A percentile compares a stretch with the other conserved stretches of the same genome.
Conservation (phyloP, 2,797 vertebrate species). For the Paedocypris micromegethes region DNA sequence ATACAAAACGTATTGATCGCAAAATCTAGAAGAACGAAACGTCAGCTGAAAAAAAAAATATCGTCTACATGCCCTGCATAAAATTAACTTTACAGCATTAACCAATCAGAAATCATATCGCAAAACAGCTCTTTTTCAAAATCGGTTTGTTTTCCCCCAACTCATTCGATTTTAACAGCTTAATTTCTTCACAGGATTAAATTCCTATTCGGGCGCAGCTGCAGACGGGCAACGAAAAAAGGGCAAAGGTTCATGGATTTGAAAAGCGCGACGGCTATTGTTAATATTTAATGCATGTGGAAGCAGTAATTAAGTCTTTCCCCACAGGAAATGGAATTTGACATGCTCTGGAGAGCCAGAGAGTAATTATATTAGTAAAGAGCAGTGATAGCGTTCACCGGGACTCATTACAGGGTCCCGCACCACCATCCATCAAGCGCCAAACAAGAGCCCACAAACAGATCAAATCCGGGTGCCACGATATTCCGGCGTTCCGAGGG, state of each 20-base stretch:
- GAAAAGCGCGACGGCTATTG: slow-evolving; percentile 62
- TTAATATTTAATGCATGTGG: slow-evolving; percentile 73
- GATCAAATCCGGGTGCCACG: slow-evolving; percentile 21
- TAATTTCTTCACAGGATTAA: too few relatives aligned
- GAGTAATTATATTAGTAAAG: slow-evolving; percentile 83
- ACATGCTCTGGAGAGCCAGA: slow-evolving; percentile 73
- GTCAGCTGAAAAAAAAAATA: too few relatives aligned
- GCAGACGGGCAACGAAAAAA: slow-evolving; percentile 21
- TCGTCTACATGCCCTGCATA: too few relatives aligned
- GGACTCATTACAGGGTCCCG: slow-evolving; percentile 70
- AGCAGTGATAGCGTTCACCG: slow-evolving; percentile 75
- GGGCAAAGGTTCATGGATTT: slow-evolving; percentile 59
- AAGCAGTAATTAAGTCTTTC: slow-evolving; percentile 70
- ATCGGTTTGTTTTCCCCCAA: too few relatives aligned
- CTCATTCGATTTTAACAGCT: too few relatives aligned
- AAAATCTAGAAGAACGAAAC: too few relatives aligned
- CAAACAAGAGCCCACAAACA: slow-evolving; percentile 59
- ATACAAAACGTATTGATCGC: too few relatives aligned
- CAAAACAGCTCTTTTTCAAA: too few relatives aligned
- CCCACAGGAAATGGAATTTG: slow-evolving; percentile 69
- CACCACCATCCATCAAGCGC: slow-evolving; percentile 49
- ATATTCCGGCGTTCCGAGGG: slow-evolving; percentile 11
- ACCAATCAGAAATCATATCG: too few relatives aligned
- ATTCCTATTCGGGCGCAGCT: too few relatives aligned
- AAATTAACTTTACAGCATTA: too few relatives aligned